These are phyloP conservation scores for Drosophila infuscata DNA, from an alignment of 2,888 invertebrate species.

Conservation along the genomic window DNA sequence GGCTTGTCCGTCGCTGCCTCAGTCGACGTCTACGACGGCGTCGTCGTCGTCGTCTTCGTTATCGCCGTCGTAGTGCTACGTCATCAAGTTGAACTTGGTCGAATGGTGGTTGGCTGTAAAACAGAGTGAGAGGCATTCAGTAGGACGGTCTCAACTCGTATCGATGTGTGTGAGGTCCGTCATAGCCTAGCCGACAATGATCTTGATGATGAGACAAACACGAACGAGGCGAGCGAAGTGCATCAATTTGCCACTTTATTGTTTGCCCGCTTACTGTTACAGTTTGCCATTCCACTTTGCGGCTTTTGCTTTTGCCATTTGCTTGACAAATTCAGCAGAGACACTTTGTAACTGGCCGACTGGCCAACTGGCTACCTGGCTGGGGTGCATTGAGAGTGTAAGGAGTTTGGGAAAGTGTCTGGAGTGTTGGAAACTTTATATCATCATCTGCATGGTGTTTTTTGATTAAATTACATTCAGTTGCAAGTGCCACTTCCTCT, in stretches of 20 bases:
- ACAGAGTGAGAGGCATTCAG: slow-evolving; percentile 37
- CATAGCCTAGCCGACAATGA: slow-evolving; percentile 37
- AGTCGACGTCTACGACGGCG: slow-evolving; percentile 28
- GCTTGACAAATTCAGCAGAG: slow-evolving; percentile 65
- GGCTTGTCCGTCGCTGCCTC: slow-evolving; percentile 31
- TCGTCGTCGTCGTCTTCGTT: slow-evolving; percentile 21
- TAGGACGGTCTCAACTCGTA: slow-evolving; percentile 52
- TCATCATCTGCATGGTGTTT: slow-evolving; percentile 26
- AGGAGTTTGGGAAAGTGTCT: slow-evolving; percentile 34
- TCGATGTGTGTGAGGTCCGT: slow-evolving; percentile 70
- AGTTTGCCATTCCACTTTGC: slow-evolving; percentile 72
- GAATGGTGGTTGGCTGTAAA: slow-evolving; percentile 14
- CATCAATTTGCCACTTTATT: slow-evolving; percentile 78
- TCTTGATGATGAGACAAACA: slow-evolving; percentile 51
- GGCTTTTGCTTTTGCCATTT: slow-evolving; percentile 59
- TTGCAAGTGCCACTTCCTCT: slow-evolving; percentile 25
- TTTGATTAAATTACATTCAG: slow-evolving; percentile 64
- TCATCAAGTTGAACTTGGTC: slow-evolving; percentile 56
- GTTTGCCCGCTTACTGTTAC: slow-evolving; percentile 73
- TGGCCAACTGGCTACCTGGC: slow-evolving; percentile 44
- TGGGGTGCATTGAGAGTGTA: not conserved
- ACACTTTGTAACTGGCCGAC: slow-evolving; percentile 17
- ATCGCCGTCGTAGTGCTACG: slow-evolving; percentile 44
- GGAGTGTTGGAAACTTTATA: slow-evolving; percentile 61
- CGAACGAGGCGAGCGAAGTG: slow-evolving; percentile 48